These are phyloP conservation scores for Pterocles gutturalis DNA, from an alignment of 2,113 vertebrate genomes.

Conservation along the genomic window DNA sequence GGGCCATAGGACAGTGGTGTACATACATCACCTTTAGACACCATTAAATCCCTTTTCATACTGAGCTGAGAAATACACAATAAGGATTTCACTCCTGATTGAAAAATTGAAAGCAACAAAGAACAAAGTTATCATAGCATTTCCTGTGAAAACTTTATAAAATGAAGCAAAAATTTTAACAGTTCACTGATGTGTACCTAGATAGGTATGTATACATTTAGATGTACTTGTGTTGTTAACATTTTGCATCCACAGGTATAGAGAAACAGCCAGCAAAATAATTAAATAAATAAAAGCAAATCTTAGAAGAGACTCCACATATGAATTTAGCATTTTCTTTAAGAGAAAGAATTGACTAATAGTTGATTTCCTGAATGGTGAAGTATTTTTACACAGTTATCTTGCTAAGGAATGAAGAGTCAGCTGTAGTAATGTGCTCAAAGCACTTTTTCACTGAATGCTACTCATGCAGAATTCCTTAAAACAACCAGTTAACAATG, in stretches of 20 bases:
- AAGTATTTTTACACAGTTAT: slow-evolving; percentile 37
- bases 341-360: slow-evolving; percentile 20
- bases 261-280: not conserved
- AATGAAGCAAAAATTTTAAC: not conserved
- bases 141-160: not conserved
- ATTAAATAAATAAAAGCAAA: not conserved
- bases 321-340: slow-evolving; percentile 49
- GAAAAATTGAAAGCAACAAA: not conserved
- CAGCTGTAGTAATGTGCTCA: not conserved
- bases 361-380: slow-evolving; percentile 45
- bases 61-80: not conserved
- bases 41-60: not conserved
- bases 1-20: not conserved
- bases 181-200: not conserved
- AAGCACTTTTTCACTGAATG: not conserved
- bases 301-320: not conserved
- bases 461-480: not conserved
- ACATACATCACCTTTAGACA: not conserved
- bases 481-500: not conserved
- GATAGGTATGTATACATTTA: not conserved
- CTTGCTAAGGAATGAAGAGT: slow-evolving; percentile 20
- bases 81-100: not conserved
- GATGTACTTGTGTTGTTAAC: not conserved
- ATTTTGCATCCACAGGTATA: not conserved
- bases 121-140: not conserved